A percentile compares a stretch with the other conserved stretches of the same genome.
phyloP scores from a whole-genome alignment of 2,113 vertebrate species.

The Oryzias celebensis region DNA sequence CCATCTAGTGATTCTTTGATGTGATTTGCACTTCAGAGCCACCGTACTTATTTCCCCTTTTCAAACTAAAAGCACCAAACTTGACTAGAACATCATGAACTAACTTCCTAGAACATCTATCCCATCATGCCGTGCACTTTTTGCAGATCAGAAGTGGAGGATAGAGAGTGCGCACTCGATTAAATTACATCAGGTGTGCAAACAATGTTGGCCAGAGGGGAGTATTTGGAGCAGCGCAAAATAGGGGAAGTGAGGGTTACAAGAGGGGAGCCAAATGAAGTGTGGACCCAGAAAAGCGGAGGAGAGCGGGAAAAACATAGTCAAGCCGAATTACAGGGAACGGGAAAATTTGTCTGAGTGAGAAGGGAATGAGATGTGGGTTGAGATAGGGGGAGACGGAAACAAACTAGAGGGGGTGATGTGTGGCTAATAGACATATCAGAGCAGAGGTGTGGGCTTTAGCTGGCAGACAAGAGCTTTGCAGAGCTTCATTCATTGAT shows the following conservation, averaged over 20 bases:
- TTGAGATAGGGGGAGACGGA: conserved; percentile 58
- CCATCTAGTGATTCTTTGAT: conserved; percentile 1
- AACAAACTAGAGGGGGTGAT: conserved; percentile 82
- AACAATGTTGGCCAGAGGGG: conserved; percentile 5
- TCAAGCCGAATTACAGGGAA: conserved; percentile 19
- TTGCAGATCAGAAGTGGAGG: conserved; percentile 6
- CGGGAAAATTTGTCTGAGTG: conserved; percentile 34
- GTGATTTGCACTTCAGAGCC: neutral
- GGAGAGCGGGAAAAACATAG: conserved; percentile 6
- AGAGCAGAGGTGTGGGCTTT: conserved; percentile 94
- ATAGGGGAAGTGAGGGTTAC: conserved; percentile 16
- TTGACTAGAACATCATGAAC: neutral
- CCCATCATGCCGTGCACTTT: conserved; percentile 22
- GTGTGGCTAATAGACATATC: conserved; percentile 98
- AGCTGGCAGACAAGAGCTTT: conserved; percentile 91
- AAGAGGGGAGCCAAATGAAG: conserved; percentile 17
- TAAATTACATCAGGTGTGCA: conserved; percentile 31
- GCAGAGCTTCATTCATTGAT: conserved; percentile 92
- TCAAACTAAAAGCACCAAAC: neutral
- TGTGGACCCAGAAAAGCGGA: conserved; percentile 17
- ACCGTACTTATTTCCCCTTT: neutral
- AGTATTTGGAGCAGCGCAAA: conserved; percentile 15
- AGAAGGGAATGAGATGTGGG: conserved; percentile 27
- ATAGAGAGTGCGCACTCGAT: conserved; percentile 25
- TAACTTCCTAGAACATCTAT: conserved; percentile 12